Percentiles rank a stretch among this genome's conserved stretches.
These are phyloP conservation scores for Suncus etruscus DNA, from an alignment of 2,113 vertebrate species.

Conservation along the genomic window DNA sequence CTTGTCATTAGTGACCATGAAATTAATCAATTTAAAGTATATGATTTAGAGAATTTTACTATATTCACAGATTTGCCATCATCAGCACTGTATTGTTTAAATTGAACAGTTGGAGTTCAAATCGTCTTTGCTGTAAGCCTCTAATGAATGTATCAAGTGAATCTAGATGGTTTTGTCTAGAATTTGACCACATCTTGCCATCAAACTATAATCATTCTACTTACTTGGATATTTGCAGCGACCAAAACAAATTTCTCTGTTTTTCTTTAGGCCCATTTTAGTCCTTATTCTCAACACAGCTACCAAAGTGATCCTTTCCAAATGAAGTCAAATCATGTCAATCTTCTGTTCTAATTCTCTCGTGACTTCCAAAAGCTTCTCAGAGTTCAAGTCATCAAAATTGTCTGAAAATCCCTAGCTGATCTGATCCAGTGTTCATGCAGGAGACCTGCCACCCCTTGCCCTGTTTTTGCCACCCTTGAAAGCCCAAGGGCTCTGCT, in stretches of 20 bases:
- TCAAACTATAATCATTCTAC: background rate
- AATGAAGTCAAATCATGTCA: constrained; percentile 5
- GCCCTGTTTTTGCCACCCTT: background rate
- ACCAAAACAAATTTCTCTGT: background rate
- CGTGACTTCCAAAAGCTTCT: background rate
- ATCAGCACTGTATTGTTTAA: background rate
- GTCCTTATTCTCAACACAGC: background rate
- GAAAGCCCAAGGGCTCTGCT: background rate
- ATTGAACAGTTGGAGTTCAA: background rate
- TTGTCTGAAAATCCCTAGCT: background rate
- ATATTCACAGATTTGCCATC: background rate
- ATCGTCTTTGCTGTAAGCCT: background rate
- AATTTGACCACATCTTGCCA: background rate
- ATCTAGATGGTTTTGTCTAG: background rate
- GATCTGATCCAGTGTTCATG: no score
- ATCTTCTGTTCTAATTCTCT: background rate
- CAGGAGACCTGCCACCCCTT: no score
- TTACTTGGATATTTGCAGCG: background rate
- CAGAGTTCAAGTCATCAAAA: background rate
- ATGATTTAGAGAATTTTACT: background rate
- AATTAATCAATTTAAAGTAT: background rate
- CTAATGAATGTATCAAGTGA: background rate
- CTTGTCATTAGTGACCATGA: background rate
- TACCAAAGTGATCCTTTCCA: background rate
- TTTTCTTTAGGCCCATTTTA: background rate